These are phyloP conservation scores for Alethe castanea DNA, from an alignment of 2,113 vertebrate species.

Conservation along the genomic window DNA sequence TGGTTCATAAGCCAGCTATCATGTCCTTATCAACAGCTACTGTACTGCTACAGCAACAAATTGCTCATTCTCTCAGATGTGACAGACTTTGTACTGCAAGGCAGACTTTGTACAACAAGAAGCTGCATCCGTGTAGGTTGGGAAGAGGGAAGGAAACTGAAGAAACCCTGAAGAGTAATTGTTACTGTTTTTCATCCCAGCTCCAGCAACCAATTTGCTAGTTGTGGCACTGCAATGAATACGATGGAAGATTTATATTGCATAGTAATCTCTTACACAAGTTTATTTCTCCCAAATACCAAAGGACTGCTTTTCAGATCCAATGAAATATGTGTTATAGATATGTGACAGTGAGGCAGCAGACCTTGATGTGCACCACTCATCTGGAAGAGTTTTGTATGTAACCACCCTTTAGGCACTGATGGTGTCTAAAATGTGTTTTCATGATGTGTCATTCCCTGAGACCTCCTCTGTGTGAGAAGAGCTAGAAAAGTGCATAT, in stretches of 20 bases:
- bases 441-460: background rate
- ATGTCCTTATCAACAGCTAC: background rate
- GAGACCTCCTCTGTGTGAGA: background rate
- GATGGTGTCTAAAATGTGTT: background rate
- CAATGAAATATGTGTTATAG: background rate
- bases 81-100: background rate
- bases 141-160: background rate
- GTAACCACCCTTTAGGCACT: background rate
- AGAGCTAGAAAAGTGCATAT: background rate
- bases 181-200: background rate
- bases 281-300: background rate
- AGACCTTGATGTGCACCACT: background rate
- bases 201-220: background rate
- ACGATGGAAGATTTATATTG: background rate
- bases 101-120: background rate
- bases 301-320: background rate
- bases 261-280: background rate
- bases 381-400: background rate
- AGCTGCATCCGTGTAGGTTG: background rate
- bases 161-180: background rate
- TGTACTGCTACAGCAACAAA: background rate
- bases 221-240: background rate
- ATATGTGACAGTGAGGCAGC: accelerated
- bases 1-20: background rate
- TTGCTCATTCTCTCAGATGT: background rate